phyloP scores from a whole-genome alignment of 2,113 vertebrate genomes.

The Microcebus jonahi region DNA sequence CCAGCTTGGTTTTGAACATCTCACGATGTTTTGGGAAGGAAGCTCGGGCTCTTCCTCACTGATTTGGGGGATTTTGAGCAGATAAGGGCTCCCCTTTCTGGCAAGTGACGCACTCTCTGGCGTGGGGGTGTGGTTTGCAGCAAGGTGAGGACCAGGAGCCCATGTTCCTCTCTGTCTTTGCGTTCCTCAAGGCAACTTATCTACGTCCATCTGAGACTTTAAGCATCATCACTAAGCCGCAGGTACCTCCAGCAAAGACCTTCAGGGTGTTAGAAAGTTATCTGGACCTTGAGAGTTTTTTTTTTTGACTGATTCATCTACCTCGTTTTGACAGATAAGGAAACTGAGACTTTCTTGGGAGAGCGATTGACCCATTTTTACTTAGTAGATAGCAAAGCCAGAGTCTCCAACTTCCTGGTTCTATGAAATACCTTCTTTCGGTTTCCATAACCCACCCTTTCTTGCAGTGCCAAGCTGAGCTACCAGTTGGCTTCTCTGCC shows the following conservation, averaged over 20 bases:
- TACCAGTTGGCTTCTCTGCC: fast-evolving
- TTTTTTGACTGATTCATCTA: not conserved
- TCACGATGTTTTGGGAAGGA: constrained; percentile 81
- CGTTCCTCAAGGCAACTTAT: not conserved
- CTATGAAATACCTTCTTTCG: not conserved
- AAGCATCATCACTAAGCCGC: not conserved
- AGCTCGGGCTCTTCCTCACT: constrained; percentile 63
- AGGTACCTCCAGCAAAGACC: not conserved
- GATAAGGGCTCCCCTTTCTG: constrained; percentile 71
- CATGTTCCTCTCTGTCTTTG: not conserved
- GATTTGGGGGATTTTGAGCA: constrained; percentile 80
- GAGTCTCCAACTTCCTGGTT: not conserved
- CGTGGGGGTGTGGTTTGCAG: constrained; percentile 4
- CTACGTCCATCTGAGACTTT: not conserved
- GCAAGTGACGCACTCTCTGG: constrained; percentile 72
- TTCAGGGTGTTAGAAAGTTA: not conserved
- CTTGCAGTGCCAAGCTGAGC: not conserved
- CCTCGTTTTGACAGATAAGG: constrained; percentile 34
- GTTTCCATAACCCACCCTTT: not conserved
- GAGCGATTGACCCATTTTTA: not conserved
- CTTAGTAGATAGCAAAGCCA: not conserved
- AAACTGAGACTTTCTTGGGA: constrained; percentile 46
- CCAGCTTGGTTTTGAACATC: constrained; percentile 64
- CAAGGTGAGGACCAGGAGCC: not conserved
- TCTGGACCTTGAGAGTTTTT: not conserved